Base-by-base conservation (phyloP, 2,113 vertebrate species). In the Mesembrinibis cayennensis region DNA sequence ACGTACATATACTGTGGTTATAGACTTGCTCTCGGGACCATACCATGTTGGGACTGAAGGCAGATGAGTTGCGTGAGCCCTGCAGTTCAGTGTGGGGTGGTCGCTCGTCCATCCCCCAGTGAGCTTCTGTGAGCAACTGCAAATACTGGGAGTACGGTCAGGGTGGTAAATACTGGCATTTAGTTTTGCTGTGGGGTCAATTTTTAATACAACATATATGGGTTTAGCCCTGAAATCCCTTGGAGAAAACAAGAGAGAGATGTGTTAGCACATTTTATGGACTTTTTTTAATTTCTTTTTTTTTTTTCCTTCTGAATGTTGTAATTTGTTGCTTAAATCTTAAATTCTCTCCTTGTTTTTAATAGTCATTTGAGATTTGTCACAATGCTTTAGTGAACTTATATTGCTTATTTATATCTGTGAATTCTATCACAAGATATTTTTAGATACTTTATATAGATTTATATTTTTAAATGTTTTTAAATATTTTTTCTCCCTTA, bases 1-100 rank as follows among this genome's bases (percentile, higher is more conserved):
- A 2, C 34, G 2, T 66, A 30, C 9, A 10, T 8, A 9, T 2
- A 0, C 29, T 55, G 56, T 11, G 77, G 26, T n/a, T 42, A 15
- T 4, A 29, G 16, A 16, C 44, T 10, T 50, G 7, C n/a, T 38
- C 53, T 3, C 42, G 61, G 25, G 19, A 6, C 62, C 14, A 1
- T 7, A 14, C 5, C 5, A 2, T 7, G 16, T 38, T 32, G 32
- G 82, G 58, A 4, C 18, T 52, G 52, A 52, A 70, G 53, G 29
- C 59, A 16, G 25, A 4, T 21, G 29, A 34, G 36, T 25, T 62
- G 53, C 65, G 4, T 62, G 53, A 56, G 45, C 47, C 18, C 13
- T 47, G 4, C 29, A 34, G 11, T 32, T 67, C 30, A 30, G 19
- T 22, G 38, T 53, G 61, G n/a, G 19, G 8, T 34, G 19, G 22